Evolutionary conservation across 2,113 vertebrate species (phyloP), one percentile per base, ranked within the genome.

Genomic region (Euleptes europaea): DNA sequence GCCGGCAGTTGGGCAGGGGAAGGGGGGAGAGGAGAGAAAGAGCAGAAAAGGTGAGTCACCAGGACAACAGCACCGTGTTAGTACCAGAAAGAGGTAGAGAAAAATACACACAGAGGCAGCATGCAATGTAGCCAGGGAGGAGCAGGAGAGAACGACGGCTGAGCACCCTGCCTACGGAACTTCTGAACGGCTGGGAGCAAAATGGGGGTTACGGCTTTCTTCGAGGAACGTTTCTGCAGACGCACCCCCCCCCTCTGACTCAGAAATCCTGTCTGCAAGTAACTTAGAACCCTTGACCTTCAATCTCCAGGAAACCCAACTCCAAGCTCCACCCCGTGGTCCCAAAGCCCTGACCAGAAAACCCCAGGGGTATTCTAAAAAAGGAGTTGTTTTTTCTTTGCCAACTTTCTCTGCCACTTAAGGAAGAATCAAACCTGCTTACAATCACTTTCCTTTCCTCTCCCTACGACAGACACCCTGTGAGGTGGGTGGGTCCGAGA

Each of bases 21-120:
- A 77, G 8, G n/a, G 17, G 51, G 51, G 51, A 19, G 76, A 70
- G 13, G 38, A 88, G 54, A 84, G 84, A 80, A 71, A 86, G 51
- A 76, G 71, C 69, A 69, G n/a, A 82, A 84, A 84, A 72, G 82
- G 70, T 67, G 54, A 78, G 82, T 76, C 77, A 84, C 82, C 82
- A 23, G 77, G 60, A 63, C 74, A n/a, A 14, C 60, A 60, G 83
- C 38, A 80, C 49, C 66, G 71, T 69, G 71, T 92, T 92, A 92
- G 88, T 85, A 66, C 54, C 54, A 71, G 74, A 86, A 86, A 74
- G 35, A 54, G n/a, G 31, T 12, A 15, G 33, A 11, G 12, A 47
- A 63, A 14, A 21, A 85, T 10, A 65, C 40, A 80, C 71, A 69
- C 9, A 65, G 3, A 80, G 28, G 44, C 49, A 73, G 33, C 86